Conservation (phyloP, 2,113 vertebrate genomes). For the Charadrius vociferus region DNA sequence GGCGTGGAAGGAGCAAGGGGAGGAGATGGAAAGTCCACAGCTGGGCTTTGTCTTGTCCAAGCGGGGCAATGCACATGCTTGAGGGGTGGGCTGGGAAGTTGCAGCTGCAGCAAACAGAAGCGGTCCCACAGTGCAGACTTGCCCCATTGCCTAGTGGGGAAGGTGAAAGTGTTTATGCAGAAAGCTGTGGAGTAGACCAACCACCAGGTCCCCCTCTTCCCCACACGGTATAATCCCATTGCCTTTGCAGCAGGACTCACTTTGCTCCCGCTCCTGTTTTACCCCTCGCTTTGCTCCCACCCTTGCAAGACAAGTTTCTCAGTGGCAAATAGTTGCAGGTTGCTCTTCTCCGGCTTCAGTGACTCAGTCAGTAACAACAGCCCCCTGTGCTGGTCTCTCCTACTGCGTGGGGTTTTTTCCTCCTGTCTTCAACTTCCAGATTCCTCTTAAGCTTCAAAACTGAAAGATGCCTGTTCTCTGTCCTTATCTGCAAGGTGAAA, state of each 20-base stretch:
- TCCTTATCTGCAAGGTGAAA: slow-evolving; percentile 72
- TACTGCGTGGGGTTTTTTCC: not conserved
- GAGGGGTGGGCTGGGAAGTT: not conserved
- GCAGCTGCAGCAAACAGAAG: not conserved
- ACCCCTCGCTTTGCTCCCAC: not conserved
- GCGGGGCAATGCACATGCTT: fast-evolving
- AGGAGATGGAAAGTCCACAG: not conserved
- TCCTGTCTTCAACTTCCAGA: not conserved
- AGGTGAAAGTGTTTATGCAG: not conserved
- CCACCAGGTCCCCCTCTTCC: too few relatives aligned
- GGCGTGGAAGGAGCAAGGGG: not conserved
- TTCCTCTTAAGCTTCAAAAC: not conserved
- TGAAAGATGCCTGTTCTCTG: not conserved
- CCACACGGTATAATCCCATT: fast-evolving
- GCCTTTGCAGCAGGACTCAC: not conserved
- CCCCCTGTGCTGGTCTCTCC: not conserved
- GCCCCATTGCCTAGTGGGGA: not conserved
- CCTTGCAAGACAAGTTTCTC: not conserved
- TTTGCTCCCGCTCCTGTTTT: fast-evolving
- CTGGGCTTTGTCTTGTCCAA: not conserved
- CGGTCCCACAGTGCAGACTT: not conserved
- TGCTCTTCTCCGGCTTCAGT: fast-evolving
- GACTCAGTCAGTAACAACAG: not conserved
- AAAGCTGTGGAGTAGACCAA: not conserved
- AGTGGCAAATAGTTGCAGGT: fast-evolving